phyloP scores from a whole-genome alignment of 1,140 invertebrate genomes.

The Calosoma granatense region DNA sequence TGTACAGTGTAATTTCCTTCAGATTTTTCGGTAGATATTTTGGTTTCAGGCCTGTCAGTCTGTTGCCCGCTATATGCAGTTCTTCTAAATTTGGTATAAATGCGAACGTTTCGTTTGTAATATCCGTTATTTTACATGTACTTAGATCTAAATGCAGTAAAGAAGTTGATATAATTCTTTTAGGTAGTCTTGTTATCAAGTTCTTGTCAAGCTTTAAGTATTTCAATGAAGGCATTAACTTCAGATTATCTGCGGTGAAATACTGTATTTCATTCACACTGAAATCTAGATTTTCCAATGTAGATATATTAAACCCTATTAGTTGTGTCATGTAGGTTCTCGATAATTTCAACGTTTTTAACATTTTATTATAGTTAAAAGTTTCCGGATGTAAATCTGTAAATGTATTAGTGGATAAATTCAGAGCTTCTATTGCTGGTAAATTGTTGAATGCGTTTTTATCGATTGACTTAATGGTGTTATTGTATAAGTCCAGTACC shows the following conservation, averaged over 20 bases:
- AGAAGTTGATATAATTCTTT: neutral
- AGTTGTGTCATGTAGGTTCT: neutral
- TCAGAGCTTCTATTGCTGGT: neutral
- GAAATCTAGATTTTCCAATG: neutral
- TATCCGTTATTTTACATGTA: neutral
- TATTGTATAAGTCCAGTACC: neutral
- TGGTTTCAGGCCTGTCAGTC: neutral
- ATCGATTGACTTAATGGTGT: neutral
- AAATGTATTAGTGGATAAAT: neutral
- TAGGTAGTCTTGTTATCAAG: neutral
- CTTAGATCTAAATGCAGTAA: neutral
- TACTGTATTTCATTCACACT: neutral
- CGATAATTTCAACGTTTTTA: neutral
- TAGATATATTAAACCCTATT: neutral
- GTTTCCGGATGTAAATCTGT: neutral
- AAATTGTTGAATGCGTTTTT: neutral
- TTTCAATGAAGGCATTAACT: neutral
- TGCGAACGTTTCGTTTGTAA: conserved; percentile 23
- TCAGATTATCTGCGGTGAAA: neutral
- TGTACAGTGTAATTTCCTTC: conserved; percentile 36
- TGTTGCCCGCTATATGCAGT: conserved; percentile 22
- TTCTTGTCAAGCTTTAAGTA: neutral
- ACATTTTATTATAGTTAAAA: neutral
- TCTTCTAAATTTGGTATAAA: conserved; percentile 22
- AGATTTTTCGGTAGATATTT: neutral